These are phyloP conservation scores for Porphyrio hochstetteri DNA, from an alignment of 2,113 vertebrate species.

Conservation along the genomic window DNA sequence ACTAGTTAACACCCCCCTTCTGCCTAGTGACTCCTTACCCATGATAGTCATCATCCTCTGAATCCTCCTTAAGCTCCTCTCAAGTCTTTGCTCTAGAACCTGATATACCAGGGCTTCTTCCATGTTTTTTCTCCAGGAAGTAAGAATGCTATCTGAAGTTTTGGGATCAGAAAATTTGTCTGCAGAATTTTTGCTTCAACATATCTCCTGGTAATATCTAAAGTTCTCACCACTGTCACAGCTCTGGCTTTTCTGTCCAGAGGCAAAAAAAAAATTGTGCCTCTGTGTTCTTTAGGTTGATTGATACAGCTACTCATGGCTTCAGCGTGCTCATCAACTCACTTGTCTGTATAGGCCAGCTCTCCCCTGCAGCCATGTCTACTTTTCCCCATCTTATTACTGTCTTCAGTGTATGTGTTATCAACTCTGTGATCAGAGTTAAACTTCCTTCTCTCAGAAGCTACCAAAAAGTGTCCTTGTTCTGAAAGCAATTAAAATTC, in stretches of 20 bases:
- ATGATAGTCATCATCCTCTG: not conserved
- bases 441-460: not conserved
- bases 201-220: not conserved
- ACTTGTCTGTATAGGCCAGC: not conserved
- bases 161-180: not conserved
- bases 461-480: not conserved
- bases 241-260: not conserved
- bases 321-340: not conserved
- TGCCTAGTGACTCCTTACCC: not conserved
- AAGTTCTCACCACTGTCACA: not conserved
- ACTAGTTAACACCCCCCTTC: not conserved
- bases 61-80: not conserved
- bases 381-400: not conserved
- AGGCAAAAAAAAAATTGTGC: not conserved
- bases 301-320: not conserved
- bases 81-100: not conserved
- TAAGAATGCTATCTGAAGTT: not conserved
- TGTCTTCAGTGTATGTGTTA: not conserved
- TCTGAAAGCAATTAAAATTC: not conserved
- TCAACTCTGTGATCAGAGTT: not conserved
- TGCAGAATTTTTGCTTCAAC: not conserved
- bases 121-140: not conserved
- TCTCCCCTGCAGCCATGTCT: not conserved
- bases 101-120: not conserved
- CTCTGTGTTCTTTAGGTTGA: not conserved